Evolutionary conservation across 2,797 vertebrate species (phyloP), one percentile per base, ranked within the genome.

Genomic region (Sciaenops ocellatus): DNA sequence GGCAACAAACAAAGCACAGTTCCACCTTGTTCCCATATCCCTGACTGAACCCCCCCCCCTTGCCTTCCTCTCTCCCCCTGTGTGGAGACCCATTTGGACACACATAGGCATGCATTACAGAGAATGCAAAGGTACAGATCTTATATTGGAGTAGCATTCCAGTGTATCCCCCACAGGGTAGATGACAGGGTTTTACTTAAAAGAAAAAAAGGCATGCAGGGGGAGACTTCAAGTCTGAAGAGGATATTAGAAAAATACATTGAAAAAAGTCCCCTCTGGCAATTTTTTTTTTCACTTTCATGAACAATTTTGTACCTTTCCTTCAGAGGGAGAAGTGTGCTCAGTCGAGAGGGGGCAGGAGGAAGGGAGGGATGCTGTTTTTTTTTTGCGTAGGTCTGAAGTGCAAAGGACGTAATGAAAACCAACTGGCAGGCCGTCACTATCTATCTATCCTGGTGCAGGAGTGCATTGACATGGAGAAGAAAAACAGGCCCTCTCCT

Each of bases 201-300:
- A 93, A 93, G 90, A 63, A 86, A 90, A n/a, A 91, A 88, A 87
- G 89, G 90, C 89, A 80, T 48, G 85, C 85, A 79, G 85, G 84
- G 84, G 87, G 89, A 94, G 93, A 92, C 93, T 94, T 83, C 61
- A 89, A 94, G 94, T 95, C 95, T 95, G 92, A 94, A 90, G 94
- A 95, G 95, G 95, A 96, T 95, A 96, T 96, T 95, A 95, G 94
- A 95, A 94, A 95, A 96, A 94, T 95, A 94, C 93, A 94, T 87
- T 83, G 90, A 78, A 92, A 90, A 91, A 88, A 74, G 79, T 86
- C 68, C 64, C 95, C 94, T 93, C 89, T 48, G 93, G 94, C 92
- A 84, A 64, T 70, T 83, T 91, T 87, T 84, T 85, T 87, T 92
- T 92, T 73, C 65, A 90, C 87, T 91, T 91, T 89, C 89, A 93